Base-by-base conservation (phyloP, 2,888 invertebrate genomes). In the Temnothorax unifasciatus region DNA sequence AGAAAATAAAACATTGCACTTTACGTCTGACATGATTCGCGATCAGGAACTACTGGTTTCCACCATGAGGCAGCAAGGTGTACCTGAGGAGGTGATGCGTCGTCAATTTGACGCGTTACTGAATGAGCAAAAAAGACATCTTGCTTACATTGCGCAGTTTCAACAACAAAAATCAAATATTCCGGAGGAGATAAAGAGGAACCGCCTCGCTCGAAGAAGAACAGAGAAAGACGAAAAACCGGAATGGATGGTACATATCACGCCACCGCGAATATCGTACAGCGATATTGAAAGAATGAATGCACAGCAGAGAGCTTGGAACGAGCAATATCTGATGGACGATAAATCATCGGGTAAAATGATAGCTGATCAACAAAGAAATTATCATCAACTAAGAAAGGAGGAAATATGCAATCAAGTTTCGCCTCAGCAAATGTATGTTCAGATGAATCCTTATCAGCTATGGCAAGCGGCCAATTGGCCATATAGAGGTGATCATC, bases 221-320 rank as follows among this genome's bases (percentile, higher is more conserved):
- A 85, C 64, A 11, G 68, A 83, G 15, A 77, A 85, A 3, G 91
- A 93, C 34, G 92, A 91, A n/a, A 93, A 93, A 63, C 93, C 94
- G 0, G 93, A 94, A 29, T 94, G 93, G 93, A 94, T 94, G 94
- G n/a, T 88, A 18, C 92, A 92, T 21, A 88, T 94, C 9, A 93
- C 94, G 0, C 94, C 94, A 2, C 87, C 92, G 0, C 88, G 92
- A 13, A 85, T 92, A 34, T 88, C 93, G 25, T 92, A 92, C 57
- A 63, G 29, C 8, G 88, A 90, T n/a, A 15, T 88, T 1, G 89
- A 89, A 44, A 89, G 47, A 25, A 9, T 85, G 44, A 83, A 11
- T 3, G 5, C n/a, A 29, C 54, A 79, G 21, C 50, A 54, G 18
- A 74, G 38, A 41, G 3, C 4, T 25, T 38, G 2, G 2, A 41